Percentiles rank a stretch among this genome's conserved stretches.
Conservation (phyloP, 2,888 invertebrate species). For the Lycophotia porphyrea region DNA sequence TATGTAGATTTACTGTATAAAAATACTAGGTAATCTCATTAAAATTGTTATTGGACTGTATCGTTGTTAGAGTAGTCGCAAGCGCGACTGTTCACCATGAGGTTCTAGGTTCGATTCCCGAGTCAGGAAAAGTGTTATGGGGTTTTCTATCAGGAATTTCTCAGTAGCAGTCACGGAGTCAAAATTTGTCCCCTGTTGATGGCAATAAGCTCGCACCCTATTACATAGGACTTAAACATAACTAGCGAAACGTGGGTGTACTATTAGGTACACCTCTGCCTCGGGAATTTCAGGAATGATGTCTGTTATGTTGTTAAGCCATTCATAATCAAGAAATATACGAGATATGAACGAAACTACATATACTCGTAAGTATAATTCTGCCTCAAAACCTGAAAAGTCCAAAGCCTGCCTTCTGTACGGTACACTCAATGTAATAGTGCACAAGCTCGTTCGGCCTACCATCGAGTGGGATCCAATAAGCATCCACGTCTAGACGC, state of each 20-base stretch:
- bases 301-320: neutral
- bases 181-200: no score
- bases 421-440: conserved; percentile 15
- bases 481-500: conserved; percentile 62
- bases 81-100: no score
- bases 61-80: no score
- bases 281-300: no score
- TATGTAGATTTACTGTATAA: neutral
- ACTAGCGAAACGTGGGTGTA: no score
- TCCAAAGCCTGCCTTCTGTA: neutral
- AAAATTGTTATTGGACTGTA: neutral
- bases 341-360: neutral
- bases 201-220: no score
- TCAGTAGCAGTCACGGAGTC: no score
- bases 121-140: no score
- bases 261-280: no score
- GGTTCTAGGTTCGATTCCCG: no score
- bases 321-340: neutral
- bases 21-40: neutral
- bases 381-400: neutral
- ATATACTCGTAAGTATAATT: neutral
- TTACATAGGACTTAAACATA: no score
- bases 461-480: conserved; percentile 53
- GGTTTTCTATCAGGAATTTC: no score
- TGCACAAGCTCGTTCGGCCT: conserved; percentile 20